phyloP scores from a whole-genome alignment of 2,797 vertebrate species.

The Microhierax caerulescens region DNA sequence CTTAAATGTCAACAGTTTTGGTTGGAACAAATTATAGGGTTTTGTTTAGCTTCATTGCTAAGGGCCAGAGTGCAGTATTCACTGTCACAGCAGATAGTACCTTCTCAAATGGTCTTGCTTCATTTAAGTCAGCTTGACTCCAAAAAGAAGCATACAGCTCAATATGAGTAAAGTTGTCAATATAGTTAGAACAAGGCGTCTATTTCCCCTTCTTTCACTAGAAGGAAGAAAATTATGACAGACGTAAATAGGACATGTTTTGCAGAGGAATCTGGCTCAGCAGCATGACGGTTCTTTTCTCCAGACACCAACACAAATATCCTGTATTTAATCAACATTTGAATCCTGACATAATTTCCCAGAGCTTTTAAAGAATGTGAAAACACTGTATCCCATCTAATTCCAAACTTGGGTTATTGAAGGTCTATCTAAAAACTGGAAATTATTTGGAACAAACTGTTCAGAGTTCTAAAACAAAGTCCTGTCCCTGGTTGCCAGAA shows the following conservation, averaged over 20 bases:
- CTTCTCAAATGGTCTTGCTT: not conserved
- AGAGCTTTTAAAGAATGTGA: not conserved
- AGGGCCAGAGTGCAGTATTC: not conserved
- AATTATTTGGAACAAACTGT: not conserved
- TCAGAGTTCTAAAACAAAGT: not conserved
- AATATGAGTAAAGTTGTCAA: not conserved
- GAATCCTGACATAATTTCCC: not conserved
- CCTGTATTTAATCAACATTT: not conserved
- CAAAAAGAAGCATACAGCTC: not conserved
- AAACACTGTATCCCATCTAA: not conserved
- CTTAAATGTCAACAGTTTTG: not conserved
- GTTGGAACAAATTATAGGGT: not conserved
- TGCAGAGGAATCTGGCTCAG: not conserved
- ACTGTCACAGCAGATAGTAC: not conserved
- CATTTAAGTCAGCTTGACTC: not conserved
- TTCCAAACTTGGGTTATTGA: not conserved
- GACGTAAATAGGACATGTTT: not conserved
- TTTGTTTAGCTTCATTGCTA: not conserved
- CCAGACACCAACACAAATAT: not conserved
- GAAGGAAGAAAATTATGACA: not conserved
- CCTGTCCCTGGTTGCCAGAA: not conserved
- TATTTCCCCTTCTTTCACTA: not conserved
- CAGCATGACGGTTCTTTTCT: not conserved
- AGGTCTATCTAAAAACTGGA: not conserved
- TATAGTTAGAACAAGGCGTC: not conserved